Percentiles rank a stretch among this genome's conserved stretches.
These are phyloP conservation scores for Asteroscopus sphinx DNA, from an alignment of 2,888 invertebrate species.

Conservation along the genomic window DNA sequence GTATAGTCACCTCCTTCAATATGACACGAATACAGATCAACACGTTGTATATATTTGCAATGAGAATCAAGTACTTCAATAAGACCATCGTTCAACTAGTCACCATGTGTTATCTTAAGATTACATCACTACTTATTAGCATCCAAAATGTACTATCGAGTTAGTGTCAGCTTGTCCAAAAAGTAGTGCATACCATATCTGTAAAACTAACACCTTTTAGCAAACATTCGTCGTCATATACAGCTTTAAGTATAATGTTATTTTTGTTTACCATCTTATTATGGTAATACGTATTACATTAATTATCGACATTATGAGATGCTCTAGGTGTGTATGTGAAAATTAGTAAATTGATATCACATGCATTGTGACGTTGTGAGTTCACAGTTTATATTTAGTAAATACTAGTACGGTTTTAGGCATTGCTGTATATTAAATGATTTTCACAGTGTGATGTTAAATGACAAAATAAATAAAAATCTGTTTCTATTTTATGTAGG, in stretches of 20 bases:
- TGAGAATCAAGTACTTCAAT: too few species aligned
- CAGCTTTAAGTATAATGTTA: slow-evolving; percentile 2
- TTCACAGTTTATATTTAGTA: slow-evolving; percentile 5
- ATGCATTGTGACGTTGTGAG: background rate
- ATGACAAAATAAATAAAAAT: too few species aligned
- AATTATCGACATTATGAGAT: background rate
- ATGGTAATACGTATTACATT: background rate
- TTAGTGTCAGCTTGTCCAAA: background rate
- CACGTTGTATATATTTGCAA: too few species aligned
- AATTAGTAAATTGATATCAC: background rate
- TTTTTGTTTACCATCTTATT: slow-evolving; percentile 13
- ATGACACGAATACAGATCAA: too few species aligned
- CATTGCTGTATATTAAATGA: background rate
- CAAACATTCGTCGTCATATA: background rate
- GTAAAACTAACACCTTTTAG: slow-evolving; percentile 10
- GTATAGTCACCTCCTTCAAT: too few species aligned
- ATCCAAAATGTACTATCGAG: background rate
- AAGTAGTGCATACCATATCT: slow-evolving; percentile 9
- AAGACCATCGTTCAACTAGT: too few species aligned
- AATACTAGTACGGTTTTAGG: background rate
- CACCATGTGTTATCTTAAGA: slow-evolving; percentile 1
- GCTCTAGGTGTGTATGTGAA: background rate
- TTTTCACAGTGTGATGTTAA: too few species aligned
- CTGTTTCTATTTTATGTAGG: too few species aligned
- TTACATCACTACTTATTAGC: slow-evolving; percentile 13